A percentile compares a stretch with the other conserved stretches of the same genome.
Evolutionary conservation across 2,113 vertebrate genomes (phyloP).

Genomic region (Forbesichthys agassizii): DNA sequence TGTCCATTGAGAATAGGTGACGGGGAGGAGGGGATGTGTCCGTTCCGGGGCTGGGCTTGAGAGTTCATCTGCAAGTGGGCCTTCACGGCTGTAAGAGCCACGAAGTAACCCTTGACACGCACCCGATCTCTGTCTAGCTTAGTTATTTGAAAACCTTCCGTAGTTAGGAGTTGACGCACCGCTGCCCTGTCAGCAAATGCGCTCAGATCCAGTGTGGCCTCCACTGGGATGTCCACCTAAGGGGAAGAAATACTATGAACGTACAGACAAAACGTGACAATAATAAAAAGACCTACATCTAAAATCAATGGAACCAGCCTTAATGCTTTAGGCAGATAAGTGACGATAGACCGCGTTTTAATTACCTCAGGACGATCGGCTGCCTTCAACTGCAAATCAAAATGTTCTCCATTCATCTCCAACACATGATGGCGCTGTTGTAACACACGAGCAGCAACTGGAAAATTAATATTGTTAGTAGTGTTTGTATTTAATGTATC

Average conservation of each 20-base stretch:
- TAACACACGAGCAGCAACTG: slow-evolving; percentile 53
- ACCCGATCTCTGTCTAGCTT: background rate
- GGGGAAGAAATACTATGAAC: background rate
- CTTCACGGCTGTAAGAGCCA: slow-evolving; percentile 42
- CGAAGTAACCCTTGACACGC: slow-evolving; percentile 60
- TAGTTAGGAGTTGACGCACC: slow-evolving; percentile 30
- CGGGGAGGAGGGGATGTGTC: background rate
- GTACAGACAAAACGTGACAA: slow-evolving; percentile 7
- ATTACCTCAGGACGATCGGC: slow-evolving; percentile 37
- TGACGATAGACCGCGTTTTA: background rate
- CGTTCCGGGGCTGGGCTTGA: background rate
- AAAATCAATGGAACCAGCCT: background rate
- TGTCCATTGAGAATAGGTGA: background rate
- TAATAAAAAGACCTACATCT: background rate
- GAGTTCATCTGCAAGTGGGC: slow-evolving; percentile 22
- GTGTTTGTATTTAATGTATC: background rate
- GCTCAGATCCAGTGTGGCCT: slow-evolving; percentile 42
- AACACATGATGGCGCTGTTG: slow-evolving; percentile 24
- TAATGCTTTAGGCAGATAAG: background rate
- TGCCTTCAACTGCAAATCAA: slow-evolving; percentile 35
- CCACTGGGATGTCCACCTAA: slow-evolving; percentile 68
- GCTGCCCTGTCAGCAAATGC: slow-evolving; percentile 9
- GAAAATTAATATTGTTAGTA: background rate
- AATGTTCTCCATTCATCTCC: slow-evolving; percentile 23
- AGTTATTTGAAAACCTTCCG: slow-evolving; percentile 26